Evolutionary conservation across 2,797 vertebrate species (phyloP).

Genomic region (Eurystomus glaucurus): DNA sequence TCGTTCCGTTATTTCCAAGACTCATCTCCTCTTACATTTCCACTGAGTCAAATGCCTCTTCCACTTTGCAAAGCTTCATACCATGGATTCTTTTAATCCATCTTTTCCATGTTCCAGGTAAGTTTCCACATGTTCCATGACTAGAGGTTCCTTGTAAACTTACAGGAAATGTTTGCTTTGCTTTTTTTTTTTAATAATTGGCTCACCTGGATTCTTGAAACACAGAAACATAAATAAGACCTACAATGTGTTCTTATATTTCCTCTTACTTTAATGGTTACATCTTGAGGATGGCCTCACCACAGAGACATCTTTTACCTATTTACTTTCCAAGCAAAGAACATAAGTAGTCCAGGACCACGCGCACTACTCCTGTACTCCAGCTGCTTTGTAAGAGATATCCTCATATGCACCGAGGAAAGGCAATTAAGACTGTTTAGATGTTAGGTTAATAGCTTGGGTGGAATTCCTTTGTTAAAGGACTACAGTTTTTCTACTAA

Average conservation of each 20-base stretch:
- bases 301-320: background rate
- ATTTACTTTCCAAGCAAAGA: background rate
- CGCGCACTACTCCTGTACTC: fast-evolving
- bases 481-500: background rate
- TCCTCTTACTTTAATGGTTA: background rate
- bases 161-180: background rate
- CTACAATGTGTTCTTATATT: background rate
- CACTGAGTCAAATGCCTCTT: background rate
- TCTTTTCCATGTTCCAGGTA: background rate
- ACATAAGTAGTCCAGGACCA: background rate
- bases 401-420: background rate
- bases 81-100: background rate
- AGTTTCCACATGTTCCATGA: background rate
- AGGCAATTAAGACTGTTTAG: background rate
- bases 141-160: background rate
- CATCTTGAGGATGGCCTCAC: background rate
- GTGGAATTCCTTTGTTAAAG: background rate
- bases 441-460: background rate
- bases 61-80: background rate
- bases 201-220: background rate
- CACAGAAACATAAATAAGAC: background rate
- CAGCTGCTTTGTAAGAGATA: background rate
- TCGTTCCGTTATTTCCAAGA: conserved; percentile 6
- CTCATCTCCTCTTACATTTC: background rate
- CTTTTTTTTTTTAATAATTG: background rate